Conservation (phyloP, 2,888 invertebrate species). For the Polyommatus iphigenia region DNA sequence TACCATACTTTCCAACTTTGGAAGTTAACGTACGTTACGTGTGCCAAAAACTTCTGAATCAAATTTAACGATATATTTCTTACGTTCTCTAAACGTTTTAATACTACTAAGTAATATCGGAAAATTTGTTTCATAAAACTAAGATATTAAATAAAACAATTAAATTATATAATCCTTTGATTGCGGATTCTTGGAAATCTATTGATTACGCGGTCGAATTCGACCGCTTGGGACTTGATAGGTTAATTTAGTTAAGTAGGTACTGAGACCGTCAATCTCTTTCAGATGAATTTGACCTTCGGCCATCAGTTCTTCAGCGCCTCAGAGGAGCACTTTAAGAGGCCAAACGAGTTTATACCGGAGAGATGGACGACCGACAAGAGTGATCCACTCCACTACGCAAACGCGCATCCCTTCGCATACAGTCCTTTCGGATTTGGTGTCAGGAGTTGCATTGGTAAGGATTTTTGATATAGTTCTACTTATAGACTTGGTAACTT, state of each 20-base stretch:
- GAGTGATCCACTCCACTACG: conserved; percentile 61
- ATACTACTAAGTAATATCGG: no score
- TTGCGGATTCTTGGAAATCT: no score
- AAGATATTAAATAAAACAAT: no score
- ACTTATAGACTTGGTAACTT: neutral
- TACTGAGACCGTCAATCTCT: neutral
- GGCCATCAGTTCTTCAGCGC: conserved; percentile 82
- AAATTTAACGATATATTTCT: conserved; percentile 11
- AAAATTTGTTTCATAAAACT: no score
- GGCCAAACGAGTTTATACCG: conserved; percentile 83
- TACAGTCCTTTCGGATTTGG: conserved; percentile 85
- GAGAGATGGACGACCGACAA: conserved; percentile 84
- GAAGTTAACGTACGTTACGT: neutral
- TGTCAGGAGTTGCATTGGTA: conserved; percentile 84
- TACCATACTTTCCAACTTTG: neutral
- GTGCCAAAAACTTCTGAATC: conserved; percentile 15
- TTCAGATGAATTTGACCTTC: conserved; percentile 50
- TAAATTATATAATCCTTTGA: no score
- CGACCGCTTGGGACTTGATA: no score
- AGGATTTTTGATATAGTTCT: neutral
- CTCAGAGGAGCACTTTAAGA: conserved; percentile 82
- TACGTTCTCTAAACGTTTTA: neutral
- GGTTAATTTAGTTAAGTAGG: no score
- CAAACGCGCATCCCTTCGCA: conserved; percentile 80
- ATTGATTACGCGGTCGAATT: no score